Percentiles rank a stretch among this genome's conserved stretches.
phyloP scores from a whole-genome alignment of 2,797 vertebrate species.

The Pogoniulus pusillus region DNA sequence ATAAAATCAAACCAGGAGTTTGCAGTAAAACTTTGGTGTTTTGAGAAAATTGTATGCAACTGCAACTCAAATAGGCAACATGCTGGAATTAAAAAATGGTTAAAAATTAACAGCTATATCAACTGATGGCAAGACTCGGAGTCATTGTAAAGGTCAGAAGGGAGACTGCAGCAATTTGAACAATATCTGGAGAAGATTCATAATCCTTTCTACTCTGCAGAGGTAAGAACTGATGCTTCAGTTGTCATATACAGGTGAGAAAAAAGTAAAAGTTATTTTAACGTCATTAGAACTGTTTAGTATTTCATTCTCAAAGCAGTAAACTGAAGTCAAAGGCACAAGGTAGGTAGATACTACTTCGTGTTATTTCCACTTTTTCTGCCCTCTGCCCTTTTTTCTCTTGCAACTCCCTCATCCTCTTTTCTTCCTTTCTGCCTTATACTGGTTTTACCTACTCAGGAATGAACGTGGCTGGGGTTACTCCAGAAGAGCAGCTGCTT shows the following conservation, averaged over 20 bases:
- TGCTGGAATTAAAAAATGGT: not conserved
- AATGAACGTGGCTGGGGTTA: not conserved
- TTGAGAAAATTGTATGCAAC: not conserved
- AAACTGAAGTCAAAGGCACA: not conserved
- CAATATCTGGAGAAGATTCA: not conserved
- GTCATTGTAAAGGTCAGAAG: not conserved
- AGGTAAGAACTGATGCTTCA: not conserved
- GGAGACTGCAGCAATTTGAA: not conserved
- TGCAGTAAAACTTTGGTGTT: not conserved
- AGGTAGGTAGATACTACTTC: not conserved
- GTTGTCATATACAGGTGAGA: not conserved
- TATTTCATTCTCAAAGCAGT: not conserved
- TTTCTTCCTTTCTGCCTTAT: not conserved
- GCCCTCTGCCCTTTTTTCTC: not conserved
- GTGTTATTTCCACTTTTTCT: not conserved
- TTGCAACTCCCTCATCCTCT: not conserved
- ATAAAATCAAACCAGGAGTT: not conserved
- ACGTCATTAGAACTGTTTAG: not conserved
- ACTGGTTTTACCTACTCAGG: not conserved
- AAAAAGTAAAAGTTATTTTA: not conserved
- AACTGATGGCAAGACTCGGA: not conserved
- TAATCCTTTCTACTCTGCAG: not conserved
- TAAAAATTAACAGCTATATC: not conserved
- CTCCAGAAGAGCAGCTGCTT: not conserved
- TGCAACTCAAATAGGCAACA: not conserved